Evolutionary conservation across 2,888 invertebrate genomes (phyloP).

Genomic region (Hedychridium roseum): DNA sequence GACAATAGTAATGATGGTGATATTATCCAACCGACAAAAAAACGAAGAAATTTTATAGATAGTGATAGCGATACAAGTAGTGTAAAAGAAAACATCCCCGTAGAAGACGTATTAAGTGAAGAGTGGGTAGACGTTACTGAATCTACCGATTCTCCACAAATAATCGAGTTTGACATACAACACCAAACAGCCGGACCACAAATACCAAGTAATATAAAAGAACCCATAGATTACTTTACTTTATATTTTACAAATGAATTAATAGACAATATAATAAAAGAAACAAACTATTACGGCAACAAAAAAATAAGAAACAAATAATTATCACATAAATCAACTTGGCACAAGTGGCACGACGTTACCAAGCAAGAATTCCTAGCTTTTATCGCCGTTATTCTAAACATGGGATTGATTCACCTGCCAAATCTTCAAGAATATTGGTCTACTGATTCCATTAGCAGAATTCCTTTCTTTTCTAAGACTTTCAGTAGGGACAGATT

Average conservation of each 20-base stretch:
- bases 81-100: too few relatives aligned
- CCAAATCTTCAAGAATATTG: slow-evolving; percentile 26
- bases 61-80: too few relatives aligned
- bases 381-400: slow-evolving; percentile 26
- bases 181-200: slow-evolving; percentile 21
- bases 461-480: slow-evolving; percentile 28
- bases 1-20: too few relatives aligned
- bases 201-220: slow-evolving; percentile 15
- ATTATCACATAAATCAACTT: slow-evolving; percentile 20
- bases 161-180: slow-evolving; percentile 5
- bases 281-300: slow-evolving; percentile 21
- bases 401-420: slow-evolving; percentile 27
- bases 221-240: slow-evolving; percentile 23
- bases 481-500: slow-evolving; percentile 25
- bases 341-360: slow-evolving; percentile 26
- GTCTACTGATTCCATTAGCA: slow-evolving; percentile 17
- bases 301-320: slow-evolving; percentile 7
- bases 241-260: slow-evolving; percentile 14
- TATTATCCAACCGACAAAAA: too few relatives aligned
- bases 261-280: slow-evolving; percentile 12
- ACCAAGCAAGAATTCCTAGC: slow-evolving; percentile 28
- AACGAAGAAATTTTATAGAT: too few relatives aligned
- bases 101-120: too few relatives aligned
- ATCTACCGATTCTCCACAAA: slow-evolving; percentile 7
- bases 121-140: too few relatives aligned